Conservation (phyloP, 2,797 vertebrate species). For the Caiman crocodilus region DNA sequence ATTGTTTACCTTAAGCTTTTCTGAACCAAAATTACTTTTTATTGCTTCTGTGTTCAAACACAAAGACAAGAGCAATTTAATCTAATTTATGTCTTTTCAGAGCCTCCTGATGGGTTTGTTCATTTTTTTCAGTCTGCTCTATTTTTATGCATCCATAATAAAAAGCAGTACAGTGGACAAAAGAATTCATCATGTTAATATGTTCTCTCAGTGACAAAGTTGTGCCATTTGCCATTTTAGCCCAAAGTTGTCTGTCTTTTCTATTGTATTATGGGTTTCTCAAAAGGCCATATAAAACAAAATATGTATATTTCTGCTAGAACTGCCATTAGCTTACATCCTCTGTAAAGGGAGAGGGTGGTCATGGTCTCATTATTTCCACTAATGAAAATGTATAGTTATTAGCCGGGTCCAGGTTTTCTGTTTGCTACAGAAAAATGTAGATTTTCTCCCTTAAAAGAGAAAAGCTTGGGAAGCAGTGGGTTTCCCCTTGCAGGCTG, state of each 20-base stretch:
- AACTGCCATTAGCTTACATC: neutral
- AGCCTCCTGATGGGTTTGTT: conserved; percentile 68
- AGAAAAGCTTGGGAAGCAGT: too few relatives aligned
- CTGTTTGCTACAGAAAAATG: too few relatives aligned
- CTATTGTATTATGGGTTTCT: neutral
- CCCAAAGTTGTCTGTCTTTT: neutral
- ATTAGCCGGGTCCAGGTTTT: too few relatives aligned
- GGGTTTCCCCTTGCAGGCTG: too few relatives aligned
- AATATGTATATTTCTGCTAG: neutral
- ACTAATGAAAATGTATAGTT: neutral
- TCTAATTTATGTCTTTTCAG: conserved; percentile 68
- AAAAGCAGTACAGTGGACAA: conserved; percentile 33
- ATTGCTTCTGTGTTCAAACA: conserved; percentile 53
- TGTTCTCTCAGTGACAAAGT: conserved; percentile 18
- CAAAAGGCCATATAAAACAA: neutral
- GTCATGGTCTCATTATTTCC: neutral
- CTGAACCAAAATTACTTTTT: conserved; percentile 67
- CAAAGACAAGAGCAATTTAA: conserved; percentile 63
- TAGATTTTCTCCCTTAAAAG: too few relatives aligned
- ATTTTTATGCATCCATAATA: conserved; percentile 48
- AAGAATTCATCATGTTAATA: conserved; percentile 27
- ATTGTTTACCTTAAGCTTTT: conserved; percentile 65
- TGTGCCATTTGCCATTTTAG: neutral
- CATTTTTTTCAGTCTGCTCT: conserved; percentile 55
- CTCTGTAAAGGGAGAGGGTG: neutral